Percentiles rank a stretch among this genome's conserved stretches.
Conservation (phyloP, 2,113 vertebrate species). For the Pollimyrus isidori region DNA sequence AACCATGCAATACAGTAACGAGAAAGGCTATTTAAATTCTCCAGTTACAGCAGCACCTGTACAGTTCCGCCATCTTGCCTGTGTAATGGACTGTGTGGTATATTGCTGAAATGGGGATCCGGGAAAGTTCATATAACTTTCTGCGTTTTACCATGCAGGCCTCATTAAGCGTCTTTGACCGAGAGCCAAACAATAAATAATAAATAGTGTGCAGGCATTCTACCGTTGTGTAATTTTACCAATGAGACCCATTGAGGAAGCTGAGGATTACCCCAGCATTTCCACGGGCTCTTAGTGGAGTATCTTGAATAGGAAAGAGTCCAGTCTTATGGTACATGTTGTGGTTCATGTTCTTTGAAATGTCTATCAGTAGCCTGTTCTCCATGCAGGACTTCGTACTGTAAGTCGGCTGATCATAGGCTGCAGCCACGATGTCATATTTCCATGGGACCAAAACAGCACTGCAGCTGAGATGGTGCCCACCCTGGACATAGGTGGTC, state of each 20-base stretch:
- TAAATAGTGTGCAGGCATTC: not conserved
- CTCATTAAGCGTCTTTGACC: not conserved
- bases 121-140: not conserved
- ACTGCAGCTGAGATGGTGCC: not conserved
- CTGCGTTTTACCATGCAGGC: not conserved
- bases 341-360: not conserved
- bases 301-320: not conserved
- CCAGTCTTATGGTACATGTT: not conserved
- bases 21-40: not conserved
- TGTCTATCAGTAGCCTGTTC: not conserved
- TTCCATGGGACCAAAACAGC: not conserved
- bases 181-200: not conserved
- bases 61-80: not conserved
- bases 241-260: not conserved
- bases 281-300: not conserved
- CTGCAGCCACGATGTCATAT: not conserved
- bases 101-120: not conserved
- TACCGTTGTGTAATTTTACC: not conserved
- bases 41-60: not conserved
- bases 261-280: not conserved
- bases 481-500: not conserved
- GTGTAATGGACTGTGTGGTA: not conserved
- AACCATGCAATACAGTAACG: not conserved
- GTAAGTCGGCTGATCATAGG: not conserved
- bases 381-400: not conserved